Conservation (phyloP, 2,888 invertebrate species). For the Halictus ligatus region DNA sequence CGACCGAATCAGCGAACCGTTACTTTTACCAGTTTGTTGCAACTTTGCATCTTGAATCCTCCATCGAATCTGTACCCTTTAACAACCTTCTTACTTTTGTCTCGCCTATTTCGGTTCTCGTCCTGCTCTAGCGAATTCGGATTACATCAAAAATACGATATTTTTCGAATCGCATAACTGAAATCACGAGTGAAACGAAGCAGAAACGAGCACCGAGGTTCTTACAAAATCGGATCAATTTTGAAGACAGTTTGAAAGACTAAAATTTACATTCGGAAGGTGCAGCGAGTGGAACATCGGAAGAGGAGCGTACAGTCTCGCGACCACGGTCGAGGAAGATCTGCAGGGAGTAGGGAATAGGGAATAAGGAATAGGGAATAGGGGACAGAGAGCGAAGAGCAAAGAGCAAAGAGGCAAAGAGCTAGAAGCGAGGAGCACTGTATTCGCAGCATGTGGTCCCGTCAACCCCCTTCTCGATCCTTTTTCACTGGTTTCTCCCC, state of each 20-base stretch:
- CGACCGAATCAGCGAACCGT: not conserved
- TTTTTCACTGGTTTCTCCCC: constrained; percentile 51
- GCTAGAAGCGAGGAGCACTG: constrained; percentile 57
- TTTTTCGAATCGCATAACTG: not conserved
- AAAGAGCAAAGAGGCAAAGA: not conserved
- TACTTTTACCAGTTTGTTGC: not conserved
- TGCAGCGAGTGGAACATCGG: constrained; percentile 31
- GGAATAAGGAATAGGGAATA: not conserved
- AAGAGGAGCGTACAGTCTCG: constrained; percentile 1
- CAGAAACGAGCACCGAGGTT: not conserved
- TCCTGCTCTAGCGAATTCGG: not conserved
- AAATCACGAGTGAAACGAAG: too few relatives aligned
- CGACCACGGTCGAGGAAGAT: not conserved
- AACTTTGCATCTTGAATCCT: not conserved
- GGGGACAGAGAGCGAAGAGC: constrained; percentile 8
- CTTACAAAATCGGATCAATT: not conserved
- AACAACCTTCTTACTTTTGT: not conserved
- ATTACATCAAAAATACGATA: not conserved
- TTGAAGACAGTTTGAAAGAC: not conserved
- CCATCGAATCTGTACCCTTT: not conserved
- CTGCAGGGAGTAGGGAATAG: constrained; percentile 6
- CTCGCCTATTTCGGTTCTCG: not conserved
- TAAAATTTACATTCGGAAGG: constrained; percentile 69
- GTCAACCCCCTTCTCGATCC: constrained; percentile 66
- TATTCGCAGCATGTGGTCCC: constrained; percentile 80